Evolutionary conservation across 2,797 vertebrate genomes (phyloP).

Genomic region (Leontopithecus rosalia): DNA sequence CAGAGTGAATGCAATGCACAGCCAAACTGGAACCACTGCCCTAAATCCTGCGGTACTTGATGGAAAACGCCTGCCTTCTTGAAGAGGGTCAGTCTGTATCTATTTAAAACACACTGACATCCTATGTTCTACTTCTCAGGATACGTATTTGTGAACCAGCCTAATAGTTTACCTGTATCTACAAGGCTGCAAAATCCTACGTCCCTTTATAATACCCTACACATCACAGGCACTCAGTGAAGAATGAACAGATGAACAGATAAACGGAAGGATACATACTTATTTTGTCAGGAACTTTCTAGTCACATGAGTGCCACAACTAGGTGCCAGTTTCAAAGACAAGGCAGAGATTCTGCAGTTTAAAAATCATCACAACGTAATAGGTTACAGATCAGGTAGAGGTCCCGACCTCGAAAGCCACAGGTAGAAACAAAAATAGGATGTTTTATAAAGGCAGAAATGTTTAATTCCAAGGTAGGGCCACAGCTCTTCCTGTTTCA

Average conservation of each 20-base stretch:
- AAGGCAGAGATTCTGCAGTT: neutral
- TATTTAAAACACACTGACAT: neutral
- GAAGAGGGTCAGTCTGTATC: rapidly evolving
- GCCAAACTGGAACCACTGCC: rapidly evolving
- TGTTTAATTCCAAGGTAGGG: neutral
- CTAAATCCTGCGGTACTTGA: neutral
- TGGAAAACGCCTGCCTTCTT: neutral
- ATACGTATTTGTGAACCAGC: rapidly evolving
- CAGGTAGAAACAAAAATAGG: neutral
- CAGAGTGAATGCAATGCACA: neutral
- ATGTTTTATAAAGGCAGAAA: neutral
- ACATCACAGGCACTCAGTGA: too few species aligned
- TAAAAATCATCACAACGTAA: neutral
- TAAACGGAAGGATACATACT: rapidly evolving
- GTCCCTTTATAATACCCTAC: too few species aligned
- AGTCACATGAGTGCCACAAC: neutral
- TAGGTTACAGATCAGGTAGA: too few species aligned
- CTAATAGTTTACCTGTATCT: neutral
- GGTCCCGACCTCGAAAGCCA: too few species aligned
- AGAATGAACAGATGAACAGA: neutral
- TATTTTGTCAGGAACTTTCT: neutral
- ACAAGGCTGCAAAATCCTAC: too few species aligned
- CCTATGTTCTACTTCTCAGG: neutral
- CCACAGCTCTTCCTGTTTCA: neutral
- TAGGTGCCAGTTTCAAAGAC: neutral